These are phyloP conservation scores for Cabera pusaria DNA, from an alignment of 2,888 invertebrate species.

Conservation along the genomic window DNA sequence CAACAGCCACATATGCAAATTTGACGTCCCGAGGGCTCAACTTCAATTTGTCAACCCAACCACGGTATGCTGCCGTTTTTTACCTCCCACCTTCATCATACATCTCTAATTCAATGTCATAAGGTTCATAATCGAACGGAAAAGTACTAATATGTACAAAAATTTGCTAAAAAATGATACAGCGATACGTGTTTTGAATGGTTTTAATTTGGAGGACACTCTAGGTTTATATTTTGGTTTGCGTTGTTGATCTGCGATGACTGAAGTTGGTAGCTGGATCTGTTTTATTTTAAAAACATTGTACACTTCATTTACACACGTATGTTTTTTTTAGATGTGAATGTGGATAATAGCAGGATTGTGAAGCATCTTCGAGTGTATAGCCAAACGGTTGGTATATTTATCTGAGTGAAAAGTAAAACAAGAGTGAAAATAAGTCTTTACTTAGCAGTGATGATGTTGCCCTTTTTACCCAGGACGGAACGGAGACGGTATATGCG, in stretches of 20 bases:
- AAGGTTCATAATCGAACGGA: constrained; percentile 28
- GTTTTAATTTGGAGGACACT: constrained; percentile 29
- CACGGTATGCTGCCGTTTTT: constrained; percentile 38
- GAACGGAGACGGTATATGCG: too few relatives aligned
- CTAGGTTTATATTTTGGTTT: constrained; percentile 3
- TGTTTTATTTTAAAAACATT: too few relatives aligned
- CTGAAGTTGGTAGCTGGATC: too few relatives aligned
- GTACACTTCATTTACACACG: too few relatives aligned
- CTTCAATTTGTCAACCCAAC: constrained; percentile 69
- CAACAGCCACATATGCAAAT: constrained; percentile 68
- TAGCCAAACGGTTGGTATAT: too few relatives aligned
- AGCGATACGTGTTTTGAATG: constrained; percentile 24
- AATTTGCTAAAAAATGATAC: constrained; percentile 17
- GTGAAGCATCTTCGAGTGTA: too few relatives aligned
- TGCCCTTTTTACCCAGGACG: too few relatives aligned
- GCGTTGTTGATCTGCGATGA: constrained; percentile 2
- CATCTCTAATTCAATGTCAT: constrained; percentile 25
- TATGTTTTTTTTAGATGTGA: too few relatives aligned
- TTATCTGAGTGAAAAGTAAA: too few relatives aligned
- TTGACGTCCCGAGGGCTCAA: constrained; percentile 52
- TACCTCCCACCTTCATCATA: constrained; percentile 25
- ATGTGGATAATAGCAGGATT: too few relatives aligned
- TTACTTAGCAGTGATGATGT: too few relatives aligned
- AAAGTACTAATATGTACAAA: constrained; percentile 7
- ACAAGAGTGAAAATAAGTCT: too few relatives aligned